Percentiles rank a stretch among this genome's conserved stretches.
Evolutionary conservation across 1,140 invertebrate species (phyloP).

Genomic region (Drosophila fuyamai): DNA sequence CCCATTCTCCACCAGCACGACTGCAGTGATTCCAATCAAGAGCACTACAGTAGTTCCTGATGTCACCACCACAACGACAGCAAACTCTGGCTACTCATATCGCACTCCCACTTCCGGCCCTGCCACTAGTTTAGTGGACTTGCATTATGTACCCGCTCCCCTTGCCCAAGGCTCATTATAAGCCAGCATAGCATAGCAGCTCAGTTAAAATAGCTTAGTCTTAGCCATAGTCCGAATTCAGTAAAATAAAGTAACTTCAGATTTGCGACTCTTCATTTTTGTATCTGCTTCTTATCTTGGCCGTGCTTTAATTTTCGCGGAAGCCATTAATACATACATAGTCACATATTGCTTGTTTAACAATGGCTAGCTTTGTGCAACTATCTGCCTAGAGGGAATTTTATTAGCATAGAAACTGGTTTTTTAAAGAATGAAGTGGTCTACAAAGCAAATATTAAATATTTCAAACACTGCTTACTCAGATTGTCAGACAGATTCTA

Average conservation of each 20-base stretch:
- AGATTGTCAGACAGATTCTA: slow-evolving; percentile 26
- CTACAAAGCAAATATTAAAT: slow-evolving; percentile 16
- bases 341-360: slow-evolving; percentile 22
- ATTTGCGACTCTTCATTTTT: slow-evolving; percentile 8
- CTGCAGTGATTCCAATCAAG: slow-evolving; percentile 15
- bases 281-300: slow-evolving; percentile 8
- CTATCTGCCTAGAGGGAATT: slow-evolving; percentile 5
- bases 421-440: slow-evolving; percentile 24
- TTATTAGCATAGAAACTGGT: slow-evolving; percentile 72
- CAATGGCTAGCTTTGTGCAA: slow-evolving; percentile 48
- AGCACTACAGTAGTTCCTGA: slow-evolving; percentile 25
- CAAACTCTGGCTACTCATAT: slow-evolving; percentile 39
- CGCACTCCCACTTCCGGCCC: slow-evolving; percentile 14
- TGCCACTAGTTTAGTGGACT: slow-evolving; percentile 13
- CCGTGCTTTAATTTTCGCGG: slow-evolving; percentile 31
- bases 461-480: slow-evolving; percentile 1
- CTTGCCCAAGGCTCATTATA: slow-evolving; percentile 16
- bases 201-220: slow-evolving; percentile 9
- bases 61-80: slow-evolving; percentile 10
- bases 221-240: slow-evolving; percentile 6
- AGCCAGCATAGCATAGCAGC: not conserved
- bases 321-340: slow-evolving; percentile 33
- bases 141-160: slow-evolving; percentile 48
- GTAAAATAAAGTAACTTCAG: slow-evolving; percentile 4
- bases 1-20: slow-evolving; percentile 50